Conservation (phyloP, 2,888 invertebrate species). For the Phlogophora meticulosa region DNA sequence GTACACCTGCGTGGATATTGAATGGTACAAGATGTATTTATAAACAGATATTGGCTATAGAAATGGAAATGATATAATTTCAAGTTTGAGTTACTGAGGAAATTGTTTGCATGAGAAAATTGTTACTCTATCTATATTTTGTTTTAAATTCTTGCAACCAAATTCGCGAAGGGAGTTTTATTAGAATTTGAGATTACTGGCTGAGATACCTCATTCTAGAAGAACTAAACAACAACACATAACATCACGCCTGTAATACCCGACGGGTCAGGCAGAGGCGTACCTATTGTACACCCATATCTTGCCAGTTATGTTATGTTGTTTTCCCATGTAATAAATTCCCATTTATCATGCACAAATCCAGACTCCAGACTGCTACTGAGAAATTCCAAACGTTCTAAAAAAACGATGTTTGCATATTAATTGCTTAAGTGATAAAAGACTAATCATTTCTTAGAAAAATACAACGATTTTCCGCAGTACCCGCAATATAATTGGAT, state of each 20-base stretch:
- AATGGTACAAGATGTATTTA: slow-evolving; percentile 16
- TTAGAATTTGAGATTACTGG: background rate
- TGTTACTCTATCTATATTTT: background rate
- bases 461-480: slow-evolving; percentile 5
- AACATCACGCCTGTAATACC: no score
- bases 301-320: no score
- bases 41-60: slow-evolving; percentile 23
- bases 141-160: background rate
- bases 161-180: background rate
- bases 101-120: background rate
- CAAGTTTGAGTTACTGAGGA: background rate
- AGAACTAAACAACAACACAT: no score
- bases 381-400: no score
- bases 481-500: background rate
- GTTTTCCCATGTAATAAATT: no score
- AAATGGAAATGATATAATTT: slow-evolving; percentile 9
- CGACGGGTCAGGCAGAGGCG: no score
- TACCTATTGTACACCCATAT: no score
- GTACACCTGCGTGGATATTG: slow-evolving; percentile 58
- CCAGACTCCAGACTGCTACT: no score
- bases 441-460: background rate
- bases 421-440: background rate
- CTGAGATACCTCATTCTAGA: no score
- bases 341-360: no score
- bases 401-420: no score